Percentiles rank a stretch among this genome's conserved stretches.
Evolutionary conservation across 2,888 invertebrate species (phyloP).

Genomic region (Dugesia japonica): DNA sequence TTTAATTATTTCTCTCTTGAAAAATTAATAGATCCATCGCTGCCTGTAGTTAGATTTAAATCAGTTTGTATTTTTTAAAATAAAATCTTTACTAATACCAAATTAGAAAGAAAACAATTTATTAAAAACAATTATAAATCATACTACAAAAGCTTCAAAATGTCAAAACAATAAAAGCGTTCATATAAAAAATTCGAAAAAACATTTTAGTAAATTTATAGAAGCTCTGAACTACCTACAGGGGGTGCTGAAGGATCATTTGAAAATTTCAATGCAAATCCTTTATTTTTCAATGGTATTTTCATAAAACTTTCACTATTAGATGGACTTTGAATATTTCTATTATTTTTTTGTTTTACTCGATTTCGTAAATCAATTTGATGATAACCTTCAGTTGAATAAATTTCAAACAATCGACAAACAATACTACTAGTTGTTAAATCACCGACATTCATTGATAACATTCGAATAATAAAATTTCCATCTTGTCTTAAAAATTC

Average conservation of each 20-base stretch:
- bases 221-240: not conserved
- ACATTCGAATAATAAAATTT: slow-evolving; percentile 30
- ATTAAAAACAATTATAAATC: too few species aligned
- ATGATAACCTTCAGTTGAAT: slow-evolving; percentile 22
- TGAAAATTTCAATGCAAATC: not conserved
- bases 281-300: not conserved
- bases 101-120: too few species aligned
- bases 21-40: too few species aligned
- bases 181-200: too few species aligned
- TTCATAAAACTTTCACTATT: not conserved
- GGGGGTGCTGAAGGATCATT: not conserved
- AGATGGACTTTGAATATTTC: not conserved
- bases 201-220: not conserved
- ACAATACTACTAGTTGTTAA: slow-evolving; percentile 30
- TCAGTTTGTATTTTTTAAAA: too few species aligned
- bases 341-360: not conserved
- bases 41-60: too few species aligned
- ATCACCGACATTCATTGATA: slow-evolving; percentile 34
- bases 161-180: too few species aligned
- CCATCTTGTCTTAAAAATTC: slow-evolving; percentile 33
- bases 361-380: not conserved
- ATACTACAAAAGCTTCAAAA: too few species aligned
- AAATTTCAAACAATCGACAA: slow-evolving; percentile 4
- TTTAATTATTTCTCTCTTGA: too few species aligned
- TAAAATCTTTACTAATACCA: too few species aligned